These are phyloP conservation scores for Diploscapter pachys DNA, from an alignment of 1,140 invertebrate species.

Conservation along the genomic window DNA sequence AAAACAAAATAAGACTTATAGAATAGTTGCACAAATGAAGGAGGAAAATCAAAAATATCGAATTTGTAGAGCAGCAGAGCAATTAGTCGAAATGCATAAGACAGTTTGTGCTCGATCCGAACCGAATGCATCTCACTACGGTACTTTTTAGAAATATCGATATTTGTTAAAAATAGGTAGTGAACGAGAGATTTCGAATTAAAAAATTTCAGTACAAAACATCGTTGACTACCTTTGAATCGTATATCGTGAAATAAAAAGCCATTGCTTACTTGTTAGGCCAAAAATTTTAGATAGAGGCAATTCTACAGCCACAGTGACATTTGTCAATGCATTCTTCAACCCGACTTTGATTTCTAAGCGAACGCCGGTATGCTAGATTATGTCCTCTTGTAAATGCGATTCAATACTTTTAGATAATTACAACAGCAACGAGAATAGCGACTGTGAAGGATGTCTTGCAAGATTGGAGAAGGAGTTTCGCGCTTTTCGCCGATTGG, in stretches of 20 bases:
- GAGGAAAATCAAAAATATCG: not conserved
- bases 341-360: slow-evolving; percentile 31
- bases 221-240: too few species aligned
- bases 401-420: slow-evolving; percentile 18
- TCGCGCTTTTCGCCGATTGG: slow-evolving; percentile 37
- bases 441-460: slow-evolving; percentile 35
- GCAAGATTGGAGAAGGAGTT: slow-evolving; percentile 37
- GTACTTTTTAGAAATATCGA: not conserved
- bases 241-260: too few species aligned
- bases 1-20: too few species aligned
- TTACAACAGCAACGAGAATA: slow-evolving; percentile 17
- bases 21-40: too few species aligned
- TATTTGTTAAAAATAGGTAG: too few species aligned
- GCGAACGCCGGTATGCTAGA: slow-evolving; percentile 22
- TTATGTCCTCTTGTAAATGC: not conserved
- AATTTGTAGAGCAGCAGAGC: slow-evolving; percentile 5
- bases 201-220: too few species aligned
- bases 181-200: too few species aligned
- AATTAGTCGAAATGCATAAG: slow-evolving; percentile 8
- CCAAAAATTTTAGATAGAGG: too few species aligned
- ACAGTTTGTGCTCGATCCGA: not conserved
- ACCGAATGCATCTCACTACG: not conserved
- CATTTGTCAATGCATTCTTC: slow-evolving; percentile 36
- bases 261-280: too few species aligned
- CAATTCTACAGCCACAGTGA: not conserved